These are phyloP conservation scores for Phoebastria nigripes DNA, from an alignment of 2,797 vertebrate species.

Conservation along the genomic window DNA sequence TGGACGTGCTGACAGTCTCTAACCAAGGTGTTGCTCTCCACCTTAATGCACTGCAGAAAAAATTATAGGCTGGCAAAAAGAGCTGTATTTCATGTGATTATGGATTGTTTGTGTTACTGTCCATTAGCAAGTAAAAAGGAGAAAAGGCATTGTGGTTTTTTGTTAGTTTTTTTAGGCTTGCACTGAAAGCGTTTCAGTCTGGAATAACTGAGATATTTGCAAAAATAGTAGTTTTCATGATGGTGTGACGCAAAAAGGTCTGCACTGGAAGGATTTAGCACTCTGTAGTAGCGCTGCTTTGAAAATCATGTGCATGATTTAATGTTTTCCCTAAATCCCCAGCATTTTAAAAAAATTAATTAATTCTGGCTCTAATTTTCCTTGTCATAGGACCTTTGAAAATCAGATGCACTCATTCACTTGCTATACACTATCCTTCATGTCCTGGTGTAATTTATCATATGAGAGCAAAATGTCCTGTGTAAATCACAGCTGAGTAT, in stretches of 20 bases:
- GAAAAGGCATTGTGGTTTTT: background rate
- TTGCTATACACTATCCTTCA: background rate
- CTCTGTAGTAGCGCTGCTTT: background rate
- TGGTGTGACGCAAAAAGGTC: background rate
- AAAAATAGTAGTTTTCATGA: background rate
- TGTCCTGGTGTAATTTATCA: background rate
- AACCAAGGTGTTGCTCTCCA: constrained; percentile 15
- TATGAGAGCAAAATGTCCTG: background rate
- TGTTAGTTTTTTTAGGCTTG: background rate
- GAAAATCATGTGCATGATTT: background rate
- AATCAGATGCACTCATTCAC: background rate
- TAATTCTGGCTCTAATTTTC: background rate
- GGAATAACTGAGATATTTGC: background rate
- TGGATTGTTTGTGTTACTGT: constrained; percentile 31
- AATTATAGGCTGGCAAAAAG: constrained; percentile 40
- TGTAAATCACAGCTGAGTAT: background rate
- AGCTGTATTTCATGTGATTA: constrained; percentile 38
- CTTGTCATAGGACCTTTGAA: background rate
- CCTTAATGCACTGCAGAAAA: background rate
- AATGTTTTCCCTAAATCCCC: background rate
- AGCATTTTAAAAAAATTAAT: background rate
- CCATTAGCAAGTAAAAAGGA: constrained; percentile 13
- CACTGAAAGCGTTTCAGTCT: background rate
- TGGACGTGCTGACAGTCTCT: constrained; percentile 33
- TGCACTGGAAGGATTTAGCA: background rate